Base-by-base conservation (phyloP, 2,797 vertebrate species). In the Rhynchotus rufescens region DNA sequence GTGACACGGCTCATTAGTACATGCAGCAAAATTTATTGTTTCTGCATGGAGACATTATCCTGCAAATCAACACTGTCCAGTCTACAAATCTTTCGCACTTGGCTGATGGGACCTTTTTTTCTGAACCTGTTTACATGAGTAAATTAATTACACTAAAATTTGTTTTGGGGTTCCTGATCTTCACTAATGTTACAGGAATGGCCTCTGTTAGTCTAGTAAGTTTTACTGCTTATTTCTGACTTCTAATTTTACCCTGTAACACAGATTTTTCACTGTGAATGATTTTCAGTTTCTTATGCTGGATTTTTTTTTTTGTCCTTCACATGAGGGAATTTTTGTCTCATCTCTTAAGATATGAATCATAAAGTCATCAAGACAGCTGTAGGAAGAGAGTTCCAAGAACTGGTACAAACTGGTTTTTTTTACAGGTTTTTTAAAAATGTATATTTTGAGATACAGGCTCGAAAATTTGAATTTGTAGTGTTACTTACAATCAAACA, bases 321-420 rank as follows among this genome's bases (percentile, higher is more conserved):
- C 28, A 4, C 71, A 83, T 0, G 2, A 80, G 47, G 12, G 25
- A 74, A 77, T 82, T 95, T 83, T 85, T 78, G 34, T 57, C 85
- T 94, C 23, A 25, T 73, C 28, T 92, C 72, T 74, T 34, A 62
- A 2, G 38, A 80, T 34, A 74, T 10, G 34, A 74, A 67, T 85
- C 75, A 64, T 28, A 67, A 92, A 82, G 51, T 71, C 69, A 79
- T 49, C 15, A 71, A 85, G 73, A 71, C 47, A 88, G 67, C 84
- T 40, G 66, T 15, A 84, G 59, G 9, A 51, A 61, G n/a, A 8
- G 7, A 49, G 36, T 68, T 92, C 66, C 76, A 88, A 84, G 79
- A 91, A 67, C 15, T 69, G 56, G 23, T 64, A 64, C 10, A 30
- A 91, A 75, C 4, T 21, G 72, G 3, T 23, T 54, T 62, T 64